Evolutionary conservation across 1,140 invertebrate species (phyloP), one percentile per base, ranked within the genome.

Genomic region (Acromyrmex charruanus): DNA sequence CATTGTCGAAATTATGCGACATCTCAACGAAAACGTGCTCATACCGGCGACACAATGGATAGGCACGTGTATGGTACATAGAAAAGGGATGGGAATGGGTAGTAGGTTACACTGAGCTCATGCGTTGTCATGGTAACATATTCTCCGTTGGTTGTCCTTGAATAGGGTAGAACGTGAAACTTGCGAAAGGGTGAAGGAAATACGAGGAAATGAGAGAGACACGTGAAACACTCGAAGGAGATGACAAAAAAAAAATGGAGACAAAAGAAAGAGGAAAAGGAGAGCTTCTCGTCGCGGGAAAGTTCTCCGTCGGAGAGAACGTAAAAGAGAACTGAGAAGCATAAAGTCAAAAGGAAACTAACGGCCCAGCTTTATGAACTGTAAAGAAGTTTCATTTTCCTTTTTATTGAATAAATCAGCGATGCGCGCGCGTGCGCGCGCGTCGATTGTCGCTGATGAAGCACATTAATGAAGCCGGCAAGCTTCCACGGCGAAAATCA

Each of bases 141-240:
- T 87, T 89, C 91, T 93, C 88, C 82, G 91, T 91, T 88, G 88
- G 74, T 89, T 93, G 93, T 94, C 92, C 93, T 94, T 94, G 91
- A 87, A 88, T 88, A 87, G 77, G 88, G 87, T 88, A 88, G 69
- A 79, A 71, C 71, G 51, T 85, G 85, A 65, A 68, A 59, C 59
- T 74, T 7, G 63, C 39, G 28, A 72, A 49, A 53, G 59, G 63
- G 51, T 59, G 31, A 68, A 28, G 35, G 39, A 61, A 25, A 7
- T 39, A 28, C 14, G 18, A 71, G 63, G 71, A 51, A 85, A 55
- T 53, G 25, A 63, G 55, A 71, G 35, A 39, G 51, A 35, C 16
- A 58, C 28, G 28, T 14, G 49, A 55, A 77, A 79, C 66, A 55
- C 28, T 66, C 28, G 35, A 35, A 53, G 53, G 39, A 31, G 35